These are phyloP conservation scores for Agrochola macilenta DNA, from an alignment of 2,888 invertebrate genomes.

Conservation along the genomic window DNA sequence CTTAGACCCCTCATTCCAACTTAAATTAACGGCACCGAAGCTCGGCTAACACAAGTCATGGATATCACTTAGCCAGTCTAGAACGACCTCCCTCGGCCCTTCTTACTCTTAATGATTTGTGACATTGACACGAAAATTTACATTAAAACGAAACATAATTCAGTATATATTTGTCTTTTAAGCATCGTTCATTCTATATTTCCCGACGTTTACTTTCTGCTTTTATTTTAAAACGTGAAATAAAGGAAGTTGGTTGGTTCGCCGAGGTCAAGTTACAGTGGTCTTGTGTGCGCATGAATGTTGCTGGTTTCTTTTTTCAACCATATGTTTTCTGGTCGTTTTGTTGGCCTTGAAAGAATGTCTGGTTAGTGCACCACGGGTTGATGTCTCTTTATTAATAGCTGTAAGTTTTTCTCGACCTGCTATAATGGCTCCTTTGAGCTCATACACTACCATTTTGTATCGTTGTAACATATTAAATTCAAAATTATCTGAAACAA, in stretches of 20 bases:
- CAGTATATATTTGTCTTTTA: conserved; percentile 27
- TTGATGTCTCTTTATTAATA: conserved; percentile 83
- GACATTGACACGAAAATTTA: conserved; percentile 35
- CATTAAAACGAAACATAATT: conserved; percentile 33
- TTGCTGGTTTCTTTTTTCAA: conserved; percentile 84
- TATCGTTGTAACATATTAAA: conserved; percentile 21
- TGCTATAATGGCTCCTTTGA: conserved; percentile 54
- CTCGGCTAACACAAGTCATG: conserved; percentile 72
- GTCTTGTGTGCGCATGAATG: conserved; percentile 71
- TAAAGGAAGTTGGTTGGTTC: conserved; percentile 78
- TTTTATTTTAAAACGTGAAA: conserved; percentile 75
- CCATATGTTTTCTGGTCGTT: conserved; percentile 88
- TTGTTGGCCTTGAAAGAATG: conserved; percentile 88
- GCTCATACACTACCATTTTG: conserved; percentile 51
- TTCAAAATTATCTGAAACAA: conserved; percentile 34
- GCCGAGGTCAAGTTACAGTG: conserved; percentile 75
- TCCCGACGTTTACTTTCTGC: conserved; percentile 28
- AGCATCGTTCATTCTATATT: conserved; percentile 45
- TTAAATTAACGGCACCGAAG: conserved; percentile 61
- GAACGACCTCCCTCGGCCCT: conserved; percentile 72
- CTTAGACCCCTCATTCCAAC: conserved; percentile 68
- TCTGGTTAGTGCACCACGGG: conserved; percentile 83
- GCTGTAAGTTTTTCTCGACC: conserved; percentile 72
- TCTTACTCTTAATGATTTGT: conserved; percentile 68
- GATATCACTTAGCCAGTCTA: conserved; percentile 70